phyloP scores from a whole-genome alignment of 2,113 vertebrate species.

The Archilochus colubris region DNA sequence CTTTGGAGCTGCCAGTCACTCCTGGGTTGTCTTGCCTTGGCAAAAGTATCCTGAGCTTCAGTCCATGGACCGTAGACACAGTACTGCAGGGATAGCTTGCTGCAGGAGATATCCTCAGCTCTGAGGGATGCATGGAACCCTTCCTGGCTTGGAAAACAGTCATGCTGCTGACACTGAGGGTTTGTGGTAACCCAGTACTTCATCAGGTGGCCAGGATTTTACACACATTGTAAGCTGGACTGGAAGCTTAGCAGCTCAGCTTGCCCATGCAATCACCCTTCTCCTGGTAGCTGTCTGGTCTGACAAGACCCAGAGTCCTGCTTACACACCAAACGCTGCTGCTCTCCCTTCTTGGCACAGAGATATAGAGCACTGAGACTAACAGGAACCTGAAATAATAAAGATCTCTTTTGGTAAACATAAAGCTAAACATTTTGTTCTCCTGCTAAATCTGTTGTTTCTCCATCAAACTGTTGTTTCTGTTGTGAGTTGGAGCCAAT shows the following conservation, averaged over 20 bases:
- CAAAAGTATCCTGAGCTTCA: not conserved
- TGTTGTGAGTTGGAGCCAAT: accelerated
- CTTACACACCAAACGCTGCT: not conserved
- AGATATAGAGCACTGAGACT: not conserved
- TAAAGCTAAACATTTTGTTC: not conserved
- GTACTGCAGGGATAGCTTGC: not conserved
- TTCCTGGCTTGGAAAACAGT: not conserved
- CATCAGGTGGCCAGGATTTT: not conserved
- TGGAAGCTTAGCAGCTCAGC: not conserved
- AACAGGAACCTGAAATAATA: not conserved
- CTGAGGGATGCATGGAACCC: not conserved
- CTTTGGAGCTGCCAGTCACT: not conserved
- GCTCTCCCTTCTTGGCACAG: not conserved
- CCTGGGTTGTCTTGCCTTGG: not conserved
- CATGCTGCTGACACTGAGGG: not conserved
- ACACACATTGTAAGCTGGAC: not conserved
- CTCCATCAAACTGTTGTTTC: not conserved
- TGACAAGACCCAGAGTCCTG: not conserved
- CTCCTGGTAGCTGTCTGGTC: not conserved
- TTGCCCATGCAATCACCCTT: not conserved
- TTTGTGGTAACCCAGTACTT: not conserved
- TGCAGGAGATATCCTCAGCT: not conserved
- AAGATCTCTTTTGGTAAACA: not conserved
- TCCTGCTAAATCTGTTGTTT: not conserved
- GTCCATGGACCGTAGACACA: not conserved